These are phyloP conservation scores for Oscarella lobularis DNA, from an alignment of 37 sponge, comb jelly and placozoan species.

Conservation along the genomic window DNA sequence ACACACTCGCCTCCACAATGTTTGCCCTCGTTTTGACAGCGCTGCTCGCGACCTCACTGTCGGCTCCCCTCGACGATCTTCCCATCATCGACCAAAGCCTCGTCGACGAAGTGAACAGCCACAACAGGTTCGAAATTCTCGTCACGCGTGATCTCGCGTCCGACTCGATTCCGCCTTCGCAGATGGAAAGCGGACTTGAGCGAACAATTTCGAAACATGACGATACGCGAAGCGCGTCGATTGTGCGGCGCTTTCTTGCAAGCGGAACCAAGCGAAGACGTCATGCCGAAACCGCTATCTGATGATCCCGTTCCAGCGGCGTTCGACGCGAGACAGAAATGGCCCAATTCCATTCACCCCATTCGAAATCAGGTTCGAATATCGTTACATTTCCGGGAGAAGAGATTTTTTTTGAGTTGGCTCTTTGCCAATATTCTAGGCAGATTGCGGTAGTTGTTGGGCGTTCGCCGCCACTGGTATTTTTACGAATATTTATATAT, in stretches of 20 bases:
- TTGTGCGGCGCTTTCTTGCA: not conserved
- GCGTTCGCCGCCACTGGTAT: not conserved
- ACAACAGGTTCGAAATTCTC: not conserved
- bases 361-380: slow-evolving; percentile 2
- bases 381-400: too few relatives aligned
- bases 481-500: too few relatives aligned
- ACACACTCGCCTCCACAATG: too few relatives aligned
- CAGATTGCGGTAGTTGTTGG: not conserved
- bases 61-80: not conserved
- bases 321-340: not conserved
- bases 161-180: not conserved
- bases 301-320: not conserved
- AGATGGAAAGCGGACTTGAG: not conserved
- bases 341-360: not conserved
- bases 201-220: not conserved
- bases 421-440: too few relatives aligned
- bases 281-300: too few relatives aligned
- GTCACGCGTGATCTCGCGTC: not conserved
- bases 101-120: not conserved
- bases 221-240: not conserved
- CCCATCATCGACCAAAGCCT: not conserved
- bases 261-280: too few relatives aligned
- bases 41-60: too few relatives aligned
- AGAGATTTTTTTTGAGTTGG: too few relatives aligned
- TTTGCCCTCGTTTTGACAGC: too few relatives aligned